phyloP scores from a whole-genome alignment of 2,113 vertebrate genomes.

The Vulpes lagopus region DNA sequence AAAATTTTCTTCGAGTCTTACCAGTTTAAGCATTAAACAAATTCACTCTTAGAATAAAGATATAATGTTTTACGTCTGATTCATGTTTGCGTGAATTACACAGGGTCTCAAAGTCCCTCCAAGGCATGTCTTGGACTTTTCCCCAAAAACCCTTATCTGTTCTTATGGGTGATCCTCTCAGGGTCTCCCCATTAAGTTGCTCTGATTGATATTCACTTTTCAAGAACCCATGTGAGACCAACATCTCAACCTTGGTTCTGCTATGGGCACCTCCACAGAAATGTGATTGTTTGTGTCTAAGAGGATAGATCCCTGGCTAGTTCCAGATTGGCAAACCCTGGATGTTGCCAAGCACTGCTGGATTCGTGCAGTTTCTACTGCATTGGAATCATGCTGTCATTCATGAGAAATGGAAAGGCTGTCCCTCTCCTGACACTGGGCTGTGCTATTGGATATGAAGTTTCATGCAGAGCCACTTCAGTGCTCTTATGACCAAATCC shows the following conservation, averaged over 20 bases:
- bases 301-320: not conserved
- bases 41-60: not conserved
- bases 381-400: not conserved
- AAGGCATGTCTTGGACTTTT: not conserved
- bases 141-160: not conserved
- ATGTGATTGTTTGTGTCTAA: not conserved
- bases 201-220: not conserved
- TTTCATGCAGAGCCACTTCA: not conserved
- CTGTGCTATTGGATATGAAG: not conserved
- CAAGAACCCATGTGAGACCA: not conserved
- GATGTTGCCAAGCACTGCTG: not conserved
- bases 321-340: not conserved
- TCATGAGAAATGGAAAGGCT: not conserved
- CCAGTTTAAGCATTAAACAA: conserved; percentile 11
- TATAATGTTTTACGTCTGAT: not conserved
- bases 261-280: not conserved
- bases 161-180: not conserved
- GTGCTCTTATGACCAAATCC: not conserved
- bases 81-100: not conserved
- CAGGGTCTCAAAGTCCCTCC: not conserved
- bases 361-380: not conserved
- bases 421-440: not conserved
- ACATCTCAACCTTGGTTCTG: not conserved
- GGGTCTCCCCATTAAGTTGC: not conserved
- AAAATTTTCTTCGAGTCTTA: not conserved